A percentile compares a stretch with the other conserved stretches of the same genome.
Evolutionary conservation across 2,113 vertebrate species (phyloP).

Genomic region (Platysternon megacephalum): DNA sequence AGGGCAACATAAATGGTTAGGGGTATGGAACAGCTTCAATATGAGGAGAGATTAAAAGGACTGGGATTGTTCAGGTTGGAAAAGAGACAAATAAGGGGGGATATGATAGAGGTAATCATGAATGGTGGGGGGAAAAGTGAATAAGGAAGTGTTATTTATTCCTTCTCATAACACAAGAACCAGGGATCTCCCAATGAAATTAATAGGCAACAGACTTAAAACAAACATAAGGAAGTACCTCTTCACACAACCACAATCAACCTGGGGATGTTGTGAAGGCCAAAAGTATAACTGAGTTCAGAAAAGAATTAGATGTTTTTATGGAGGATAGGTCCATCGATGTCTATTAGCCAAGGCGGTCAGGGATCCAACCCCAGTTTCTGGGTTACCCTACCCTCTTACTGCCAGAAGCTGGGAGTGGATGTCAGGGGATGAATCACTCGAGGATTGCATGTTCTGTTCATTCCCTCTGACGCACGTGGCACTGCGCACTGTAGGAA

Average conservation of each 20-base stretch:
- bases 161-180: neutral
- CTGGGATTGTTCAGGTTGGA: too few relatives aligned
- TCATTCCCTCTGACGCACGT: too few relatives aligned
- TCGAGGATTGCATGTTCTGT: neutral
- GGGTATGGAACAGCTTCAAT: too few relatives aligned
- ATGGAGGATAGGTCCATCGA: neutral
- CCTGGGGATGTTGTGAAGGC: neutral
- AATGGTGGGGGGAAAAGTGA: neutral
- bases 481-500: too few relatives aligned
- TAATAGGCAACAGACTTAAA: neutral
- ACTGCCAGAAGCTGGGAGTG: neutral
- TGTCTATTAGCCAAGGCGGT: neutral
- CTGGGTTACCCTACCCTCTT: neutral
- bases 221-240: neutral
- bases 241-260: neutral
- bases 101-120: too few relatives aligned
- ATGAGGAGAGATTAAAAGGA: too few relatives aligned
- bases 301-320: neutral
- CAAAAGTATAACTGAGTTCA: neutral
- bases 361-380: too few relatives aligned
- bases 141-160: neutral
- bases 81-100: too few relatives aligned
- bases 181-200: neutral
- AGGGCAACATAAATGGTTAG: too few relatives aligned
- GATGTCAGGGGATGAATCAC: neutral